phyloP scores from a whole-genome alignment of 1,140 invertebrate species.

The Lepidurus arcticus region DNA sequence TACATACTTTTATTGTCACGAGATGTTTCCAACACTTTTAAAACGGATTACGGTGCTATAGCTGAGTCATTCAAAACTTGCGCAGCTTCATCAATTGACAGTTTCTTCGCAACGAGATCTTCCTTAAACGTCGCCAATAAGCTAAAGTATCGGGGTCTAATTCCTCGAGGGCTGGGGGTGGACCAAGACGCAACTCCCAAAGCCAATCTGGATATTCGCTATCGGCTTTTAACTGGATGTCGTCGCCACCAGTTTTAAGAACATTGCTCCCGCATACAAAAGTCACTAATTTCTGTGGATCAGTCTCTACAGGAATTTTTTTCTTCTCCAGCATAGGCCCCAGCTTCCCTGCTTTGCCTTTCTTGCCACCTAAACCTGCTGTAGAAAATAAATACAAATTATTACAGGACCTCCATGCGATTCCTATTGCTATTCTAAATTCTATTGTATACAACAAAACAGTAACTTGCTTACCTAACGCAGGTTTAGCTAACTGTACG shows the following conservation, averaged over 20 bases:
- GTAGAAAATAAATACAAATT: neutral
- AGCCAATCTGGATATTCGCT: conserved; percentile 91
- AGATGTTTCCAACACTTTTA: neutral
- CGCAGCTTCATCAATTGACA: conserved; percentile 54
- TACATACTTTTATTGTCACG: too few species aligned
- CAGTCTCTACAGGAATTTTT: conserved; percentile 75
- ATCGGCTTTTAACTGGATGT: conserved; percentile 75
- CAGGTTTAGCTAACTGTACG: neutral
- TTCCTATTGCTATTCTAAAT: neutral
- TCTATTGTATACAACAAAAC: neutral
- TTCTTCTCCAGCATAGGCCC: conserved; percentile 60
- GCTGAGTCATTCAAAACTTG: conserved; percentile 45
- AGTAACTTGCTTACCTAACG: neutral
- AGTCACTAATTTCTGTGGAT: conserved; percentile 67
- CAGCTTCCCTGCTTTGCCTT: conserved; percentile 51
- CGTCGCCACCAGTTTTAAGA: conserved; percentile 60
- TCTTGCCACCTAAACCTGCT: conserved; percentile 44
- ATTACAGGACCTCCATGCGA: neutral
- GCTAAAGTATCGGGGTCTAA: conserved; percentile 69
- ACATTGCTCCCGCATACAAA: conserved; percentile 84
- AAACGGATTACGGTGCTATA: neutral
- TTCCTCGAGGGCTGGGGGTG: conserved; percentile 59
- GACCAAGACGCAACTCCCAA: conserved; percentile 64
- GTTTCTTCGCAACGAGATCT: conserved; percentile 54
- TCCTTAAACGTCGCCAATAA: conserved; percentile 70